These are phyloP conservation scores for Netelia fuscicornis DNA, from an alignment of 2,888 invertebrate genomes.

Conservation along the genomic window DNA sequence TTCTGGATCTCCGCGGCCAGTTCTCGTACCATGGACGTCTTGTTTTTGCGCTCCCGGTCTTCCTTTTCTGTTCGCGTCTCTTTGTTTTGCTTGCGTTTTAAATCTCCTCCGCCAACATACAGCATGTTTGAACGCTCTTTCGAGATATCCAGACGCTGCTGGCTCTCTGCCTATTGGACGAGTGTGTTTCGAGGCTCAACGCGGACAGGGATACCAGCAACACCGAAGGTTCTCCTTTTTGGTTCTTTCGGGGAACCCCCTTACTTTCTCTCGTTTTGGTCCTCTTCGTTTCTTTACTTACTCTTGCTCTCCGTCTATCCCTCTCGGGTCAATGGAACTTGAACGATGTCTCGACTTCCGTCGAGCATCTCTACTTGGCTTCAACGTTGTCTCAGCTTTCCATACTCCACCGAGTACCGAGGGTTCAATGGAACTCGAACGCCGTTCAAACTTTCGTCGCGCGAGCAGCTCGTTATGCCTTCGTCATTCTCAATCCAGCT, in stretches of 20 bases:
- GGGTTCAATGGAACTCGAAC: conserved; percentile 43
- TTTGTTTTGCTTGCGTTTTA: conserved; percentile 14
- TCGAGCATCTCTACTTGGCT: conserved; percentile 21
- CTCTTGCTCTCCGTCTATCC: conserved; percentile 21
- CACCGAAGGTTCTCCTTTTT: neutral
- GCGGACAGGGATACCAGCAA: conserved; percentile 52
- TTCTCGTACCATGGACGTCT: conserved; percentile 28
- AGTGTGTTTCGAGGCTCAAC: conserved; percentile 34
- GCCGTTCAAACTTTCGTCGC: conserved; percentile 14
- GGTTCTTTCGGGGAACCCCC: neutral
- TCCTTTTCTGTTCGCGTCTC: conserved; percentile 25
- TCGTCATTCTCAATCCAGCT: neutral
- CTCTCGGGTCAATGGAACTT: conserved; percentile 64
- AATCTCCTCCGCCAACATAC: conserved; percentile 30
- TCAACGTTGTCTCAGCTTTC: conserved; percentile 7
- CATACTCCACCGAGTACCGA: neutral
- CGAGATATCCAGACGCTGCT: conserved; percentile 30
- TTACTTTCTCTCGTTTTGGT: conserved; percentile 28
- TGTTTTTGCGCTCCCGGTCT: conserved; percentile 47
- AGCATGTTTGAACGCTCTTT: conserved; percentile 39
- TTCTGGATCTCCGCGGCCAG: conserved; percentile 50
- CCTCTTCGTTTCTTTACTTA: neutral
- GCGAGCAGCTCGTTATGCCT: neutral
- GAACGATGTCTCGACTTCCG: conserved; percentile 55
- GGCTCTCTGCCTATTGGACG: conserved; percentile 24